Conservation (phyloP, 2,113 vertebrate species). For the Sarotherodon lohbergeri region DNA sequence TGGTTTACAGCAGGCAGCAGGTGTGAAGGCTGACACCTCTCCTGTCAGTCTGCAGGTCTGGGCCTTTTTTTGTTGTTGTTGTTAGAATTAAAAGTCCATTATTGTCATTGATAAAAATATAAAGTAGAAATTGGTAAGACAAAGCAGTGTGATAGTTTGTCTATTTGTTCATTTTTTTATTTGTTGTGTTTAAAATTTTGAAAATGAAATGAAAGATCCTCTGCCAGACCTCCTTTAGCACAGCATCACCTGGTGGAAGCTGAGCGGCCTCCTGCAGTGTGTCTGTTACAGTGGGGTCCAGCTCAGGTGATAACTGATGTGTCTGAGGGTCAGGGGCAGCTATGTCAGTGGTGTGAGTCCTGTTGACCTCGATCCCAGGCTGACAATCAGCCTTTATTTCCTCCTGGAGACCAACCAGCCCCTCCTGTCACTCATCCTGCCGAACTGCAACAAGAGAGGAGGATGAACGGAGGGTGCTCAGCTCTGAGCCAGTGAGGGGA, state of each 20-base stretch:
- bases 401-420: slow-evolving; percentile 46
- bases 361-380: slow-evolving; percentile 30
- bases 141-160: neutral
- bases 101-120: neutral
- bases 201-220: neutral
- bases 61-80: neutral
- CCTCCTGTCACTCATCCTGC: slow-evolving; percentile 55
- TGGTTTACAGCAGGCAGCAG: slow-evolving; percentile 77
- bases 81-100: neutral
- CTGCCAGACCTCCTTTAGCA: neutral
- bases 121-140: neutral
- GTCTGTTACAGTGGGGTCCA: slow-evolving; percentile 30
- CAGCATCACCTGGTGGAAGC: neutral
- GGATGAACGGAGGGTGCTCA: neutral
- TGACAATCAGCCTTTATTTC: slow-evolving; percentile 39
- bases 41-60: slow-evolving; percentile 41
- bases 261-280: neutral
- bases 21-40: slow-evolving; percentile 73
- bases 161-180: neutral
- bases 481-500: neutral
- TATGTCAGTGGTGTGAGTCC: slow-evolving; percentile 38
- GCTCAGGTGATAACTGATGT: slow-evolving; percentile 36
- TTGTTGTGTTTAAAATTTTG: neutral
- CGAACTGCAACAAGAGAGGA: neutral
- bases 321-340: slow-evolving; percentile 25